Base-by-base conservation (phyloP, 2,113 vertebrate species). In the Strix uralensis region DNA sequence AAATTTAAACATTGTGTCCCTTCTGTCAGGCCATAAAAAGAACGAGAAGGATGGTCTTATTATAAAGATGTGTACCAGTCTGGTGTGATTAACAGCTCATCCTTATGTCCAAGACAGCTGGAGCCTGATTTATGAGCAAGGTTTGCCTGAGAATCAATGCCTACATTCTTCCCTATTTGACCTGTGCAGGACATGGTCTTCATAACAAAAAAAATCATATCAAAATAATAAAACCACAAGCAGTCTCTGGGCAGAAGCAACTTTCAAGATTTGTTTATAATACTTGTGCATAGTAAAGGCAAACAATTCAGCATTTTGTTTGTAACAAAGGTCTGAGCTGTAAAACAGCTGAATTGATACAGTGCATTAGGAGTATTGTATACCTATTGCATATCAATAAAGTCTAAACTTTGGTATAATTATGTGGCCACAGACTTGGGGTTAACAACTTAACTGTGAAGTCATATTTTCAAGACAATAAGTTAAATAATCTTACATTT, bases 181-280 rank as follows among this genome's bases (percentile, higher is more conserved):
- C 34, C 21, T 26, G 34, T 11, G n/a, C 19, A 72, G 22, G 15
- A 9, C n/a, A 66, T 5, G 8, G 13, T 62, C 55, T 65, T 15
- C 2, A 44, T n/a, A 52, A 69, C 40, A 74, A 20, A 26, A 12
- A 46, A 38, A 44, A 19, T 5, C 12, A 7, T 25, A 47, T 65
- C 26, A 42, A 52, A n/a, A 67, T 3, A 63, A 26, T 9, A 74
- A 81, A 83, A 44, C 1, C 16, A 67, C 49, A 73, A 66, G 38
- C 12, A 83, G 32, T 19, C n/a, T 47, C 36, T 67, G 63, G 25
- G 29, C 69, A 91, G 16, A 86, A 91, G 57, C 58, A 40, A 46
- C 55, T 88, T 72, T 78, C 17, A 77, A 73, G 40, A 9, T 96
- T 93, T 86, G 74, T 94, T 94, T 61, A 89, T 10, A 85, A 40